phyloP scores from a whole-genome alignment of 2,113 vertebrate genomes.

The Leucosticte australis region DNA sequence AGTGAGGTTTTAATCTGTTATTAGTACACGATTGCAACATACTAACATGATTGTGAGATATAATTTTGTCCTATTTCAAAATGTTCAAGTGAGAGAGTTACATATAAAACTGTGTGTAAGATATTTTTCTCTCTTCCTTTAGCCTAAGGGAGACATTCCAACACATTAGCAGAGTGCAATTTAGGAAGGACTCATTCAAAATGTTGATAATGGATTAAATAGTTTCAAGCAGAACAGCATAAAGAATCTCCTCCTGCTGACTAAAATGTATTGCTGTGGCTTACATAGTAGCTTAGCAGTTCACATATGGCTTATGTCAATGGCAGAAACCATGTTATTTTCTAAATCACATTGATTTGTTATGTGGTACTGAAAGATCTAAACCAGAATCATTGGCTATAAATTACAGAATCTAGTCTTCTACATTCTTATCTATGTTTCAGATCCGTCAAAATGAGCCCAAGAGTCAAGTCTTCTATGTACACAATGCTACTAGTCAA shows the following conservation, averaged over 20 bases:
- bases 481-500: conserved; percentile 84
- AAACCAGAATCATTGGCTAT: conserved; percentile 79
- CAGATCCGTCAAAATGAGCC: conserved; percentile 74
- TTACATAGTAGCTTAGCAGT: conserved; percentile 77
- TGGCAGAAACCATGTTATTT: conserved; percentile 77
- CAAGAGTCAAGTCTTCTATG: conserved; percentile 73
- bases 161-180: conserved; percentile 44
- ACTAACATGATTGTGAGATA: background rate
- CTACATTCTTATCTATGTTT: conserved; percentile 77
- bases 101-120: conserved; percentile 9
- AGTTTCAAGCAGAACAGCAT: conserved; percentile 44
- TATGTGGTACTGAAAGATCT: conserved; percentile 80
- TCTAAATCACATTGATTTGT: conserved; percentile 81
- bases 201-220: conserved; percentile 70
- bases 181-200: conserved; percentile 63
- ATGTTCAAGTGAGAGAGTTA: background rate
- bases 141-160: conserved; percentile 51
- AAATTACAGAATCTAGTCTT: conserved; percentile 77
- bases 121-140: conserved; percentile 41
- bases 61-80: background rate
- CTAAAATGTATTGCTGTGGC: conserved; percentile 74
- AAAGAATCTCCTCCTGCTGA: conserved; percentile 67
- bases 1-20: background rate
- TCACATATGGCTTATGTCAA: conserved; percentile 83
- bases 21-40: background rate